A percentile compares a stretch with the other conserved stretches of the same genome.
These are phyloP conservation scores for Chydorus sphaericus DNA, from an alignment of 2,888 invertebrate genomes.

Conservation along the genomic window DNA sequence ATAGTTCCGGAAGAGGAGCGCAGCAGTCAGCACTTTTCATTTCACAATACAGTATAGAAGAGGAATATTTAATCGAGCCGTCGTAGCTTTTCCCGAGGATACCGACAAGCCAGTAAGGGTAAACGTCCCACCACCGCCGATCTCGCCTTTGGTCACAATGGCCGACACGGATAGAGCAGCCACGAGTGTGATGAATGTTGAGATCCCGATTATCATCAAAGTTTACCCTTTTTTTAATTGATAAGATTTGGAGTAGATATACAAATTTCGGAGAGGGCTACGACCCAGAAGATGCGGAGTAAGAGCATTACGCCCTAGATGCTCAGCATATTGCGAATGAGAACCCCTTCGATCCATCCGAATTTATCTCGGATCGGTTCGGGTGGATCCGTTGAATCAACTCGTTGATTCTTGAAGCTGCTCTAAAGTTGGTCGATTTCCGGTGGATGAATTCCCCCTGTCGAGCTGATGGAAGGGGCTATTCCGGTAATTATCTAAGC, in stretches of 20 bases:
- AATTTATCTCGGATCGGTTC: conserved; percentile 27
- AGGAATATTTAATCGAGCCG: no score
- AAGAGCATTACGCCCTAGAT: conserved; percentile 46
- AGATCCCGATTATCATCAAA: conserved; percentile 60
- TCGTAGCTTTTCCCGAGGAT: conserved; percentile 34
- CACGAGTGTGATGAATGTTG: conserved; percentile 41
- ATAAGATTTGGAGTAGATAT: conserved; percentile 5
- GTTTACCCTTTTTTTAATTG: conserved; percentile 23
- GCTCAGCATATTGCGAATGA: conserved; percentile 32
- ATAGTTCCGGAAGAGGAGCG: no score
- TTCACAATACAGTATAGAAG: no score
- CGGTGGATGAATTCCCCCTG: conserved; percentile 24
- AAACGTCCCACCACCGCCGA: conserved; percentile 86
- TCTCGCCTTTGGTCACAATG: conserved; percentile 82
- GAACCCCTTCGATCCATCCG: conserved; percentile 41
- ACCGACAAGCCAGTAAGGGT: conserved; percentile 31
- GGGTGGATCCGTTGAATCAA: conserved; percentile 25
- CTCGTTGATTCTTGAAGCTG: conserved; percentile 33
- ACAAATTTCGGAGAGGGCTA: conserved; percentile 35
- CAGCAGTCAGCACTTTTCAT: no score
- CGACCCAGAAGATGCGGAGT: conserved; percentile 41
- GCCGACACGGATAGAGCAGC: conserved; percentile 37
- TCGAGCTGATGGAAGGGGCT: conserved; percentile 25
- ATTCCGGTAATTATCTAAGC: conserved; percentile 32
- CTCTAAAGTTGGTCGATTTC: conserved; percentile 26